A percentile compares a stretch with the other conserved stretches of the same genome.
Conservation (phyloP, 2,888 invertebrate species). For the Eupithecia exiguata region DNA sequence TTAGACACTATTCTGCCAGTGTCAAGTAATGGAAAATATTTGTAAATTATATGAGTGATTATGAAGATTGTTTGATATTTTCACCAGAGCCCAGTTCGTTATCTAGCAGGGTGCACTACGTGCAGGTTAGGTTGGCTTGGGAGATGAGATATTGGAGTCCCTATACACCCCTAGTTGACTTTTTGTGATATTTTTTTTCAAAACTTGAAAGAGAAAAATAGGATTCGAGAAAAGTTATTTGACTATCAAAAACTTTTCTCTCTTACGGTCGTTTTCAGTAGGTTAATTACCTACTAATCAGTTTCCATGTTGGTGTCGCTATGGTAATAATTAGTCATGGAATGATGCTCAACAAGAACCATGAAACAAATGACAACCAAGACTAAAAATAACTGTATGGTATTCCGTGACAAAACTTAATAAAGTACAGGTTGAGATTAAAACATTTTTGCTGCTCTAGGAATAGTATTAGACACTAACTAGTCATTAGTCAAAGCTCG, state of each 20-base stretch:
- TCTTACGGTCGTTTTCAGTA: neutral
- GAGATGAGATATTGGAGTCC: too few species aligned
- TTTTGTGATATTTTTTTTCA: constrained; percentile 45
- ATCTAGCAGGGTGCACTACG: too few species aligned
- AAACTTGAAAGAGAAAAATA: neutral
- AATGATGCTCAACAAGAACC: neutral
- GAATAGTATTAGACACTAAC: constrained; percentile 10
- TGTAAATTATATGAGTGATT: too few species aligned
- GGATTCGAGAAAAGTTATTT: neutral
- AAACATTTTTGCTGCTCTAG: constrained; percentile 3
- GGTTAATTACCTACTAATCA: neutral
- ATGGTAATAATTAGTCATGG: neutral
- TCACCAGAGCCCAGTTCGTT: too few species aligned
- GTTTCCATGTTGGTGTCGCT: neutral
- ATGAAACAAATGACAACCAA: neutral
- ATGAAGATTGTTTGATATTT: too few species aligned
- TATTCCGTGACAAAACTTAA: neutral
- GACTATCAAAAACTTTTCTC: neutral
- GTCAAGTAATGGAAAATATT: too few species aligned
- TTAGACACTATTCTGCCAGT: too few species aligned
- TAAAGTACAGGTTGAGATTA: neutral
- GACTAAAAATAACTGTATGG: neutral
- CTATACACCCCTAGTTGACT: too few species aligned
- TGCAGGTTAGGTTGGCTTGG: too few species aligned
- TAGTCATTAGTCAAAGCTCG: constrained; percentile 1